phyloP scores from a whole-genome alignment of 30 jellyfish, hydroid and myxozoan species.

The Mastigias papua region DNA sequence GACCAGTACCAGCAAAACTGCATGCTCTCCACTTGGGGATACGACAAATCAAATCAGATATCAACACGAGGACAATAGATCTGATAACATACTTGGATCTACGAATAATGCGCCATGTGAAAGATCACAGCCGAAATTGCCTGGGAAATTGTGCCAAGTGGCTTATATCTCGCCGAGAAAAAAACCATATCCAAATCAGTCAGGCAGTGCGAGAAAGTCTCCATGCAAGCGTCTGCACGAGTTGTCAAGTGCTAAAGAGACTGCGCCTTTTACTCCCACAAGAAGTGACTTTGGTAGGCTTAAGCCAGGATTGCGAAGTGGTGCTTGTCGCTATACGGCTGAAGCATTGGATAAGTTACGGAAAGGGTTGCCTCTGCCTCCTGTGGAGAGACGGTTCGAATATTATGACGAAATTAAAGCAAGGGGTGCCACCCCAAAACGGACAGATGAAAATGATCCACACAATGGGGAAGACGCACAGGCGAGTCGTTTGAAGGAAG shows the following conservation, averaged over 20 bases:
- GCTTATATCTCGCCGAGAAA: conserved; percentile 51
- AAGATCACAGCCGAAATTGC: conserved; percentile 50
- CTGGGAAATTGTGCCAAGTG: conserved; percentile 52
- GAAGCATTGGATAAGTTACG: conserved; percentile 32
- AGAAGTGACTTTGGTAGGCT: neutral
- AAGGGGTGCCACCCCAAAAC: neutral
- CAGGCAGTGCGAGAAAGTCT: neutral
- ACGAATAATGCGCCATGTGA: neutral
- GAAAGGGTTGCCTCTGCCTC: conserved; percentile 68
- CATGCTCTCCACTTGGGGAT: neutral
- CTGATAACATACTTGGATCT: neutral
- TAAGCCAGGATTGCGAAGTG: neutral
- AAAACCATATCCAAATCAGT: neutral
- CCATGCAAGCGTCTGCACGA: neutral
- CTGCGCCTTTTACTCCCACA: neutral
- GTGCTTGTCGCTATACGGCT: conserved; percentile 35
- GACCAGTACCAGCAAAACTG: neutral
- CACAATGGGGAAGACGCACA: neutral
- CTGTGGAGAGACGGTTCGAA: conserved; percentile 26
- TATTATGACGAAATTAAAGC: neutral
- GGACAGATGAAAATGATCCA: neutral
- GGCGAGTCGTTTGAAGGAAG: neutral
- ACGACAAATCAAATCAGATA: conserved; percentile 1
- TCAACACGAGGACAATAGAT: neutral
- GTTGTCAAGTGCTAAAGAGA: neutral